Evolutionary conservation across 2,113 vertebrate species (phyloP).

Genomic region (Serinus canaria): DNA sequence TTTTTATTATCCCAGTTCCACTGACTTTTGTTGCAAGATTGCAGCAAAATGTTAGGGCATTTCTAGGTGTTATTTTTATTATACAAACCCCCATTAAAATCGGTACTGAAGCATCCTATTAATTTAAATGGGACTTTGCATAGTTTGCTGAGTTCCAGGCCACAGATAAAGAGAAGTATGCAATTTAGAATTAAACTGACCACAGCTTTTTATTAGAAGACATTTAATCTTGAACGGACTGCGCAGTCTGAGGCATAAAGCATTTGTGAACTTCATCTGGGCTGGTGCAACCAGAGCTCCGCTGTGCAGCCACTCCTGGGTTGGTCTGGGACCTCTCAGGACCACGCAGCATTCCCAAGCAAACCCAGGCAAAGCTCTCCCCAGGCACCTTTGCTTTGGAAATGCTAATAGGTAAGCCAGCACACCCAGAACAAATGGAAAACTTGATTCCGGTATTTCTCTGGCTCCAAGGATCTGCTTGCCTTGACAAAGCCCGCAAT

Average conservation of each 20-base stretch:
- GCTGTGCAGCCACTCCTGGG: neutral
- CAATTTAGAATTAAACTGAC: conserved; percentile 56
- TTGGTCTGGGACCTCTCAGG: neutral
- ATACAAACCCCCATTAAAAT: conserved; percentile 56
- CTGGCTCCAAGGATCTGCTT: neutral
- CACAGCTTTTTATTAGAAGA: conserved; percentile 59
- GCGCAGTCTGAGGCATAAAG: neutral
- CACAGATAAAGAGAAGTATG: conserved; percentile 62
- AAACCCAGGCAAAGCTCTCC: neutral
- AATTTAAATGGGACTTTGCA: conserved; percentile 61
- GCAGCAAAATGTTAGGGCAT: conserved; percentile 37
- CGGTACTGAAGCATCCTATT: conserved; percentile 53
- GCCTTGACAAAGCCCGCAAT: neutral
- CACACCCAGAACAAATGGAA: conserved; percentile 11
- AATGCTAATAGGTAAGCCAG: neutral
- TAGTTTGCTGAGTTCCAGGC: conserved; percentile 49
- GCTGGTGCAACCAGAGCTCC: neutral
- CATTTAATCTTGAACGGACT: conserved; percentile 26
- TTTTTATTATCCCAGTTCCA: conserved; percentile 49
- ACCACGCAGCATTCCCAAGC: neutral
- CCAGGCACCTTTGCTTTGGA: neutral
- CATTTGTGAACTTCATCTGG: conserved; percentile 22
- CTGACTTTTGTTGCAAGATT: conserved; percentile 5
- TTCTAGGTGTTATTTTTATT: conserved; percentile 64
- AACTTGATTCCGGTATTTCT: neutral